Evolutionary conservation across 2,888 invertebrate genomes (phyloP).

Genomic region (Cremastinae sp.): DNA sequence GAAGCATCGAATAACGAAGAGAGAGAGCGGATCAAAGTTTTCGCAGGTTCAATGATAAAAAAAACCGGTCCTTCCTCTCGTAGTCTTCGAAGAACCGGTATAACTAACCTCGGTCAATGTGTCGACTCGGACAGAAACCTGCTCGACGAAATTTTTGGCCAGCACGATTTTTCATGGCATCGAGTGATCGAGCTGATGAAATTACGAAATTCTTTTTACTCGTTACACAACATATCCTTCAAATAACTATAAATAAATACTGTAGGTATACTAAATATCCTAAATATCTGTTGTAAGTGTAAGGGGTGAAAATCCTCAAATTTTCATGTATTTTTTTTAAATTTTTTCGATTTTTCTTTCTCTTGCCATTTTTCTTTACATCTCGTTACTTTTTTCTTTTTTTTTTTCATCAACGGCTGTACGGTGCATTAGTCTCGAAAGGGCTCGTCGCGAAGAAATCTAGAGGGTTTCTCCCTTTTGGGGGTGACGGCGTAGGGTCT

Average conservation of each 20-base stretch:
- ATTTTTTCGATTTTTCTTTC: not conserved
- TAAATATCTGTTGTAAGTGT: not conserved
- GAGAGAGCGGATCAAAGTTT: no score
- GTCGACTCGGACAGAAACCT: slow-evolving; percentile 18
- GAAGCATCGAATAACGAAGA: no score
- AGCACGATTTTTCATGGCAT: slow-evolving; percentile 35
- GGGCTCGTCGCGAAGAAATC: slow-evolving; percentile 29
- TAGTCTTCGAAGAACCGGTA: slow-evolving; percentile 68
- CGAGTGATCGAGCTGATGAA: slow-evolving; percentile 10
- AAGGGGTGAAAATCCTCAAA: not conserved
- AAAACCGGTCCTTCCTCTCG: slow-evolving; percentile 71
- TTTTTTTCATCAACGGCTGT: slow-evolving; percentile 38
- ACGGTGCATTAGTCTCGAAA: slow-evolving; percentile 57
- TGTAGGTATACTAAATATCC: no score
- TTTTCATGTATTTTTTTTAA: not conserved
- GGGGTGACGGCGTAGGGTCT: no score
- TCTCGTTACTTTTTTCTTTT: slow-evolving; percentile 19
- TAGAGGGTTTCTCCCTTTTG: slow-evolving; percentile 7
- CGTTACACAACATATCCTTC: not conserved
- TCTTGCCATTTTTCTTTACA: not conserved
- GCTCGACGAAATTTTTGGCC: slow-evolving; percentile 4
- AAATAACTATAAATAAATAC: not conserved
- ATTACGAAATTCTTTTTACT: not conserved
- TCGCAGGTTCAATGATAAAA: slow-evolving; percentile 68
- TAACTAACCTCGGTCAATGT: slow-evolving; percentile 75